phyloP scores from a whole-genome alignment of 2,113 vertebrate species.

The Sterrhoptilus dennistouni region DNA sequence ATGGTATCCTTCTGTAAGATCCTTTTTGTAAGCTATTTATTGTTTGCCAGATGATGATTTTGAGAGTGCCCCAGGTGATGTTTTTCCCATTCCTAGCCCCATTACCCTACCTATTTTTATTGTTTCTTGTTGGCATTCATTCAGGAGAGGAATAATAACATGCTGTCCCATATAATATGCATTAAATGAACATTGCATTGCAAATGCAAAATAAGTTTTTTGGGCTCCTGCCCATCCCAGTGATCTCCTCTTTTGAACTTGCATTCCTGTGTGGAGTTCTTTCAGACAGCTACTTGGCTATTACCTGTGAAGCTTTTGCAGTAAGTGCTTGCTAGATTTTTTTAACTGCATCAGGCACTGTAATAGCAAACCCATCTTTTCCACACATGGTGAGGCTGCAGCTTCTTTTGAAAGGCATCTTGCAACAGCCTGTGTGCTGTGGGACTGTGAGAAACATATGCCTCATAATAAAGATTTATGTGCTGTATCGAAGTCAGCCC shows the following conservation, averaged over 20 bases:
- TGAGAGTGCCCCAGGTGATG: fast-evolving
- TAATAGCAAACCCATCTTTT: neutral
- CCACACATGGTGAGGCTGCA: neutral
- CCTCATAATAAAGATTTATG: neutral
- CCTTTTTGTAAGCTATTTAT: neutral
- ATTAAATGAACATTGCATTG: neutral
- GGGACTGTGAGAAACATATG: neutral
- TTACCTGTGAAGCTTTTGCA: neutral
- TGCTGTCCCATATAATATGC: neutral
- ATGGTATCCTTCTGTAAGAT: neutral
- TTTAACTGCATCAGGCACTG: neutral
- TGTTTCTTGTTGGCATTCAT: neutral
- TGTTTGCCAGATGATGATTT: neutral
- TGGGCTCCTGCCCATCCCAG: neutral
- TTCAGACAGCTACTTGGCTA: neutral
- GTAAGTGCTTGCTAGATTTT: neutral
- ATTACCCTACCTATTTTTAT: neutral
- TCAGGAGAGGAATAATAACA: neutral
- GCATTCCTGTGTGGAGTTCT: neutral
- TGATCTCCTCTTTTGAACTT: neutral
- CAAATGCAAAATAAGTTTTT: neutral
- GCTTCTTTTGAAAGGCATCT: neutral
- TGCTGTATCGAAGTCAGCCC: neutral
- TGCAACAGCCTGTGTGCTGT: neutral
- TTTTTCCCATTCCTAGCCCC: neutral